Evolutionary conservation across 2,797 vertebrate genomes (phyloP), one percentile per base, ranked within the genome.

Genomic region (Spondyliosoma cantharus): DNA sequence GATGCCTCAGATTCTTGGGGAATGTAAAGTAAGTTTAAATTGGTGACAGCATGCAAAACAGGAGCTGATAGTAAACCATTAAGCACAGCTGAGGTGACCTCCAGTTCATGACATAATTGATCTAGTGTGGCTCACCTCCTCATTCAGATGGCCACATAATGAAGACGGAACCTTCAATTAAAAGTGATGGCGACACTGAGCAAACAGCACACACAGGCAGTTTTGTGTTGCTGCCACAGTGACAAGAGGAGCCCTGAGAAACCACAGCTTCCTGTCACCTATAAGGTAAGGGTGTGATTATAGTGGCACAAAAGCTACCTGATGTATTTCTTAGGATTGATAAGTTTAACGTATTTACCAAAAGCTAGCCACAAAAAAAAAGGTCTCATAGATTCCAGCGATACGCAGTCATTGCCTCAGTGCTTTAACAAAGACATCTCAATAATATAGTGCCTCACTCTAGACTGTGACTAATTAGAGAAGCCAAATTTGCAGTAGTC

Each of bases 161-260:
- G 67, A 86, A 89, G 87, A 90, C 76, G 75, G 71, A 82, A 64
- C 52, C 74, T 50, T 77, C 84, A 82, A 87, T 90, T 77, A 90
- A 83, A 76, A 59, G 52, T 29, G 56, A 81, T 27, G 14, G 68
- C n/a, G 20, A 19, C 27, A 13, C 27, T n/a, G 25, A 24, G 22
- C 5, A 81, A 32, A 79, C 81, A 73, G 78, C 59, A 72, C 53
- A 68, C 66, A 67, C 60, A 77, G 16, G 56, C 66, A 72, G 24
- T 65, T 64, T 66, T 60, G 20, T 73, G 50, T 24, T 50, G 46
- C 16, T 64, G 58, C 71, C 5, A 17, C 15, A n/a, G 60, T 78
- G 53, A 67, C 62, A 49, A 29, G 42, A 61, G 24, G 53, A 19
- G 37, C 8, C 15, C 17, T n/a, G 46, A 45, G 11, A 43, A 27